Evolutionary conservation across 1,140 invertebrate genomes (phyloP), one percentile per base, ranked within the genome.

Genomic region (Zaprionus capensis): DNA sequence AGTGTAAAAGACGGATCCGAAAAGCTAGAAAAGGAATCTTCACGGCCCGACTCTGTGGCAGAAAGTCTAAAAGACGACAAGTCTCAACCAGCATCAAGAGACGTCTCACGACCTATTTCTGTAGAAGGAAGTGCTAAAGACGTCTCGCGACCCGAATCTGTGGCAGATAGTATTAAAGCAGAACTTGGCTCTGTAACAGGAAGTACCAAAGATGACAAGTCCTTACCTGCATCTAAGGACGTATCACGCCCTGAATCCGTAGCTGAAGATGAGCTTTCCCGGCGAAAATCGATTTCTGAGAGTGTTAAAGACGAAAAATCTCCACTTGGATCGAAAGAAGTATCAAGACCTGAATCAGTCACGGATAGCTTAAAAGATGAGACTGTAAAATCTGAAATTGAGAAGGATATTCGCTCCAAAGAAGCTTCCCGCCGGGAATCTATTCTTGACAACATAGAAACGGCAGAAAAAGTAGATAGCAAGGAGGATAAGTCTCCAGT

Each of bases 291-390:
- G 2, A 56, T 17, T n/a, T 56, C 14, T 20, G 76, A 79, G 46
- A 72, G 53, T 44, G 1, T 24, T 0, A 81, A 80, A 24, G 76
- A 76, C 49, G 51, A 14, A 15, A 62, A 69, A 46, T 76, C 78
- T 1, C 31, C 64, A 2, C 2, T 26, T 22, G 49, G 31, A 7
- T 65, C 70, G 2, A 66, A 78, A 34, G 81, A 83, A 46, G 24
- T 26, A 28, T 90, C 82, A 22, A 12, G 76, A n/a, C 76, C 66
- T 2, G 62, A 58, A 22, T 85, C 84, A 2, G 69, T 79, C 1
- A 70, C 28, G 0, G 77, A 79, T 53, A 76, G 70, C 14, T 55
- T 76, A 7, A 78, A 79, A 5, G 76, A 63, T 9, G 59, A 78
- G 11, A 20, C 67, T 2, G 71, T 67, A 2, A 74, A 74, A 11